These are phyloP conservation scores for Bubo scandiacus DNA, from an alignment of 2,113 vertebrate species.

Conservation along the genomic window DNA sequence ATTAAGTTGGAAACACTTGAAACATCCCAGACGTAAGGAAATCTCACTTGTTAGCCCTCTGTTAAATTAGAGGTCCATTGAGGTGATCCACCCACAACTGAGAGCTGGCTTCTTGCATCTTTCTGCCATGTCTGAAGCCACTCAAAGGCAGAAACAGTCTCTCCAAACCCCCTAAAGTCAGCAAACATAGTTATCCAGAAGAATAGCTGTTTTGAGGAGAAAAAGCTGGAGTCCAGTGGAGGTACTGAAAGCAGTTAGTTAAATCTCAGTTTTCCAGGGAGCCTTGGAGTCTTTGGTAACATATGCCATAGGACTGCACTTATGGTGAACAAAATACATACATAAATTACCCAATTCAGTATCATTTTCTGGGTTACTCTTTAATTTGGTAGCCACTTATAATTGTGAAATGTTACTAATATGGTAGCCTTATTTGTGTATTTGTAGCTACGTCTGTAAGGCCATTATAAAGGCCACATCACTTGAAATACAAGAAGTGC, in stretches of 20 bases:
- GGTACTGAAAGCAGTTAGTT: not conserved
- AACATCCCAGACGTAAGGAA: not conserved
- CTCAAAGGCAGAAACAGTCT: not conserved
- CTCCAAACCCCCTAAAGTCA: not conserved
- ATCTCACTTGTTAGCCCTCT: not conserved
- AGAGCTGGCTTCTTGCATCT: not conserved
- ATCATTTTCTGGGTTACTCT: not conserved
- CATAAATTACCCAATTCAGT: not conserved
- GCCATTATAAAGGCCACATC: slow-evolving; percentile 62
- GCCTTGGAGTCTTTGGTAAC: not conserved
- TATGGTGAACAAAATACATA: not conserved
- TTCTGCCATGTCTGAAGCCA: not conserved
- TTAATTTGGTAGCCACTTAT: not conserved
- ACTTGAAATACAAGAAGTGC: not conserved
- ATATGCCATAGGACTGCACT: not conserved
- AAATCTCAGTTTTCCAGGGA: not conserved
- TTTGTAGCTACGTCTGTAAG: slow-evolving; percentile 59
- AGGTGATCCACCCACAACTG: not conserved
- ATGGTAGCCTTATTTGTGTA: not conserved
- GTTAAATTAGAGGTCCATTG: not conserved
- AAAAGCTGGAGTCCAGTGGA: not conserved
- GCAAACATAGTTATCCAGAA: not conserved
- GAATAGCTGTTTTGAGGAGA: not conserved
- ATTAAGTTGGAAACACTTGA: not conserved
- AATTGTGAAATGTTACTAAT: not conserved